Evolutionary conservation across 2,797 vertebrate species (phyloP).

Genomic region (Hippoglossus hippoglossus): DNA sequence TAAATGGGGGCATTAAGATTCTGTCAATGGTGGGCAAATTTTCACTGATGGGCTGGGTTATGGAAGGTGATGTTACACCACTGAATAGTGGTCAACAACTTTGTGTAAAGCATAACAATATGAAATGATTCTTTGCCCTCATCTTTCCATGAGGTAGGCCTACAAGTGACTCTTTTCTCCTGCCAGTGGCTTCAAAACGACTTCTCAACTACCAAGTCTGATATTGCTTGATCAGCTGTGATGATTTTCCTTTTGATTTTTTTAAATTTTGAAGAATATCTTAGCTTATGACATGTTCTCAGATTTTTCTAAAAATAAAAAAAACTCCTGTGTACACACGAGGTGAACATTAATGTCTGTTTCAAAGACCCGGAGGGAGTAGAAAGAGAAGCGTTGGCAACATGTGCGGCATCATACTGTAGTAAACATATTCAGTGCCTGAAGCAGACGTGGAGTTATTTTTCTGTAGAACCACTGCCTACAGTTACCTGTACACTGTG

Average conservation of each 20-base stretch:
- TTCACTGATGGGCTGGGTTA: constrained; percentile 44
- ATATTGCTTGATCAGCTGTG: constrained; percentile 5
- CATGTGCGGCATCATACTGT: constrained; percentile 15
- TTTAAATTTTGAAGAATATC: constrained; percentile 12
- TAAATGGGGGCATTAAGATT: constrained; percentile 57
- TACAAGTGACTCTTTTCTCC: too few relatives aligned
- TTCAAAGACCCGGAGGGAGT: constrained; percentile 27
- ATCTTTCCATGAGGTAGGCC: constrained; percentile 18
- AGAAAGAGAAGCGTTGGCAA: constrained; percentile 10
- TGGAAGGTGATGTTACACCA: constrained; percentile 49
- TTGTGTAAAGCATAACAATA: constrained; percentile 42
- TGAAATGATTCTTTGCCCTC: constrained; percentile 21
- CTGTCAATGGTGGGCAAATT: constrained; percentile 45
- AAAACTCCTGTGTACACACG: neutral
- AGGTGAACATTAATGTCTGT: constrained; percentile 6
- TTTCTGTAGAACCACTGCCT: constrained; percentile 22
- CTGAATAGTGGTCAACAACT: constrained; percentile 9
- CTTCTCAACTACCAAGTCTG: neutral
- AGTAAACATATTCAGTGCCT: constrained; percentile 28
- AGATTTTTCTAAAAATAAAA: constrained; percentile 11
- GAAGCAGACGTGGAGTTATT: constrained; percentile 7
- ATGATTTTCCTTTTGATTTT: constrained; percentile 6
- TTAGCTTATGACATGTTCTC: neutral
- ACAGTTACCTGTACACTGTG: constrained; percentile 4
- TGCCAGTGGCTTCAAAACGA: neutral